Percentiles rank a stretch among this genome's conserved stretches.
Evolutionary conservation across 53 echinoderm and acorn worm species (phyloP).

Genomic region (Holothuria leucospilota): DNA sequence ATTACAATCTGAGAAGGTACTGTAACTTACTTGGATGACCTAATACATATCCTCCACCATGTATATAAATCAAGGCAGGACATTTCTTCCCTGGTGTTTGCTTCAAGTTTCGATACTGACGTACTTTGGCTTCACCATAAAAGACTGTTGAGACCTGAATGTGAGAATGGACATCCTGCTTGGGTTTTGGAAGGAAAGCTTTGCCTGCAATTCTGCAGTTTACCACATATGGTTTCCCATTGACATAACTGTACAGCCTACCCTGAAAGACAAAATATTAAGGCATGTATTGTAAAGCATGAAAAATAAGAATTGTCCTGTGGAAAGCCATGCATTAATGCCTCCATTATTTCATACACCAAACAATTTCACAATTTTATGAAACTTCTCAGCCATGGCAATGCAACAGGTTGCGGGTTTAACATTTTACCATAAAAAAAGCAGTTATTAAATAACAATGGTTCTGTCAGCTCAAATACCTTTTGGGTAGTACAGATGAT

Average conservation of each 20-base stretch:
- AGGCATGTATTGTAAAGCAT: too few species aligned
- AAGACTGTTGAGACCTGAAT: conserved; percentile 13
- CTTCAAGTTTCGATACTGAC: conserved; percentile 30
- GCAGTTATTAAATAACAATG: too few species aligned
- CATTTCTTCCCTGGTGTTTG: conserved; percentile 12
- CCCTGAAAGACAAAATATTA: background rate
- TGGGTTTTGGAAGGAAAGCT: background rate
- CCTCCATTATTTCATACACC: too few species aligned
- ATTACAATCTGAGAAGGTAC: background rate
- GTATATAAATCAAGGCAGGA: conserved; percentile 23
- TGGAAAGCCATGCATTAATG: too few species aligned
- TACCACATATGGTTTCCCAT: conserved; percentile 25
- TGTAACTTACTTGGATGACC: conserved; percentile 13
- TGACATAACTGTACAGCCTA: conserved; percentile 10
- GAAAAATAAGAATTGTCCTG: too few species aligned
- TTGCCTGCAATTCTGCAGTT: background rate
- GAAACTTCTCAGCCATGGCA: too few species aligned
- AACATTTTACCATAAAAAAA: too few species aligned
- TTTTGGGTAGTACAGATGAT: too few species aligned
- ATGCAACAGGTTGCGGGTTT: too few species aligned
- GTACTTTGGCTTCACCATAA: background rate
- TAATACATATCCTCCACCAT: conserved; percentile 9
- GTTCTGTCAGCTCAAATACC: too few species aligned
- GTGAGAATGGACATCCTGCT: conserved; percentile 9
- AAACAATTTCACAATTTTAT: too few species aligned